Evolutionary conservation across 37 sponge, comb jelly and placozoan species (phyloP), one percentile per base, ranked within the genome.

Genomic region (Chondrosia reniformis): DNA sequence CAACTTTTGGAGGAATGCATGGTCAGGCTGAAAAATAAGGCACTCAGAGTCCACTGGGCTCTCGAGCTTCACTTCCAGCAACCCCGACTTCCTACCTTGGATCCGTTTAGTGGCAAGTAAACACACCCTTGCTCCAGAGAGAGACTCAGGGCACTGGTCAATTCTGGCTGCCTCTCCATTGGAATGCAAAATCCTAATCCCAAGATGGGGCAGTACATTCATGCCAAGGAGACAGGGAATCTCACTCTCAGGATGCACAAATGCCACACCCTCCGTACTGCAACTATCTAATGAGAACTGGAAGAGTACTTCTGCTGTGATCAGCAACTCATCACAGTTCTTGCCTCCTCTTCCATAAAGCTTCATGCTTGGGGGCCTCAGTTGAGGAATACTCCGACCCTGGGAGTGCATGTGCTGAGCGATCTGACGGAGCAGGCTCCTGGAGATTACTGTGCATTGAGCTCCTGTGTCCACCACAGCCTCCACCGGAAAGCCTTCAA

Each of bases 181-280:
- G 19, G 57, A 57, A n/a, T 73, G n/a, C 40, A 69, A 13, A 21
- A 80, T 15, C 0, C 49, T 28, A 69, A 69, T 43, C 17, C 81
- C 73, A 44, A 80, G 46, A 27, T 45, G 7, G 21, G 81, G 58
- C 27, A 80, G 30, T 17, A 33, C 81, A 36, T 80, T 80, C 71
- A 71, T 71, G 13, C 67, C 66, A 34, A 64, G 41, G 24, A 64
- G 21, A 12, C 71, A 55, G 39, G 55, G 33, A 28, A 38, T 45
- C 2, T 56, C 59, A 77, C 62, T 77, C 8, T 58, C 78, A 34
- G 78, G 78, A 2, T 77, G 78, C 12, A 77, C 78, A 77, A 77
- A 77, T 21, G 45, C 59, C 12, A 45, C 62, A 21, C 33, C 46
- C 45, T 28, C 46, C n/a, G 40, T 67, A 22, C 22, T 33, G n/a